Conservation (phyloP, 1,140 invertebrate genomes). For the Hermetia illucens region DNA sequence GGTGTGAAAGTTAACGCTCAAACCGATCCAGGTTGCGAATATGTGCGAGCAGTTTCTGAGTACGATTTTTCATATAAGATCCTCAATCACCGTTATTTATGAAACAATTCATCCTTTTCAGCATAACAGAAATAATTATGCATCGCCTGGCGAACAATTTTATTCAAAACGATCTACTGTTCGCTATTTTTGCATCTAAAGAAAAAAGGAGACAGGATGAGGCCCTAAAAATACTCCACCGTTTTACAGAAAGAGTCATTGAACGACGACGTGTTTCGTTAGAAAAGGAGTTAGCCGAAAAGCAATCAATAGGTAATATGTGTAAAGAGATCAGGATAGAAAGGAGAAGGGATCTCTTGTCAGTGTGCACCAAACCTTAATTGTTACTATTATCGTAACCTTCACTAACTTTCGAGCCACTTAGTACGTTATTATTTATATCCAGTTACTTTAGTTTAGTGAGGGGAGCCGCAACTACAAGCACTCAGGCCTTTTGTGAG, state of each 20-base stretch:
- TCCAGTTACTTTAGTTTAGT: too few species aligned
- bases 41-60: conserved; percentile 41
- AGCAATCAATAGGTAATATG: too few species aligned
- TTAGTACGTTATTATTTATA: too few species aligned
- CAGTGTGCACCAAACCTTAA: too few species aligned
- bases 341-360: too few species aligned
- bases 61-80: too few species aligned
- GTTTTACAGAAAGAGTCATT: conserved; percentile 43
- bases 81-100: neutral
- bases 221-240: conserved; percentile 45
- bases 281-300: conserved; percentile 15
- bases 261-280: conserved; percentile 21
- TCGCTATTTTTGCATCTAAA: conserved; percentile 7
- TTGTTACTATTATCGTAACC: too few species aligned
- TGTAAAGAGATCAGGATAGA: too few species aligned
- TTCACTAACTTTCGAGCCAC: too few species aligned
- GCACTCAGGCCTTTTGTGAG: too few species aligned
- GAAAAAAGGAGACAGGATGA: conserved; percentile 33
- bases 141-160: neutral
- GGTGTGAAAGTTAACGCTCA: conserved; percentile 48
- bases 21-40: conserved; percentile 36
- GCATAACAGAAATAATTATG: neutral
- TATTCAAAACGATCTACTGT: neutral
- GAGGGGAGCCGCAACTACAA: too few species aligned
- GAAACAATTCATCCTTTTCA: neutral